Percentiles rank a stretch among this genome's conserved stretches.
These are phyloP conservation scores for Zoanthus solanderi DNA, from an alignment of 92 coral and sea anemone species.

Conservation along the genomic window DNA sequence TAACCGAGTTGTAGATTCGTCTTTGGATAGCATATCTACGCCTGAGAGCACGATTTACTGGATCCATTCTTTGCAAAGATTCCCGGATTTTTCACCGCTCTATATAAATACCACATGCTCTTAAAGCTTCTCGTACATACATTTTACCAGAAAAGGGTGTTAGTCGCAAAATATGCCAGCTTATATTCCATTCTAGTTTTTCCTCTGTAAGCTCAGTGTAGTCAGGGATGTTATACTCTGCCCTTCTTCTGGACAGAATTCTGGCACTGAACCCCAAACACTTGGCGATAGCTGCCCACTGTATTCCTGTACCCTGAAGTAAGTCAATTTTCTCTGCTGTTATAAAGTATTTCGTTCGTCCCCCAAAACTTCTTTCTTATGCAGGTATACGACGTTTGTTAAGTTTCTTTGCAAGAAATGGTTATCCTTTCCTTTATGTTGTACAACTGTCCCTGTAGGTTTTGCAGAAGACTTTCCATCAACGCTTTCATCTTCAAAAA, in stretches of 20 bases:
- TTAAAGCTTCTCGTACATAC: constrained; percentile 55
- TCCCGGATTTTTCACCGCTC: constrained; percentile 50
- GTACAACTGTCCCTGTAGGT: constrained; percentile 15
- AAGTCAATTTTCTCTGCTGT: constrained; percentile 60
- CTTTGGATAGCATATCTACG: constrained; percentile 46
- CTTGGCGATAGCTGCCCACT: constrained; percentile 56
- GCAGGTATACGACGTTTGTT: constrained; percentile 39
- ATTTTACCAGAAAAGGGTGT: constrained; percentile 65
- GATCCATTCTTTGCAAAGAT: constrained; percentile 48
- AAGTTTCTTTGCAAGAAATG: constrained; percentile 17
- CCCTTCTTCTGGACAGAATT: constrained; percentile 55
- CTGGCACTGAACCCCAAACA: constrained; percentile 17
- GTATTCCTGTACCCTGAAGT: constrained; percentile 57
- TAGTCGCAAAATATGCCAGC: constrained; percentile 30
- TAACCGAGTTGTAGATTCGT: constrained; percentile 27
- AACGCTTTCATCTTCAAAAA: constrained; percentile 44
- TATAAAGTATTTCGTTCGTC: constrained; percentile 53
- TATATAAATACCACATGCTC: constrained; percentile 38
- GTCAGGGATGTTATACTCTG: constrained; percentile 24
- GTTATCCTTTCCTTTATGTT: constrained; percentile 21
- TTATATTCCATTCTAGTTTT: constrained; percentile 1
- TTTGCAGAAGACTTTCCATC: constrained; percentile 28
- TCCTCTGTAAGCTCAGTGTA: constrained; percentile 12
- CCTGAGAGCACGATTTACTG: constrained; percentile 53
- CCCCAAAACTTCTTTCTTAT: constrained; percentile 51